Percentiles rank a stretch among this genome's conserved stretches.
These are phyloP conservation scores for Galbula dea DNA, from an alignment of 2,113 vertebrate species.

Conservation along the genomic window DNA sequence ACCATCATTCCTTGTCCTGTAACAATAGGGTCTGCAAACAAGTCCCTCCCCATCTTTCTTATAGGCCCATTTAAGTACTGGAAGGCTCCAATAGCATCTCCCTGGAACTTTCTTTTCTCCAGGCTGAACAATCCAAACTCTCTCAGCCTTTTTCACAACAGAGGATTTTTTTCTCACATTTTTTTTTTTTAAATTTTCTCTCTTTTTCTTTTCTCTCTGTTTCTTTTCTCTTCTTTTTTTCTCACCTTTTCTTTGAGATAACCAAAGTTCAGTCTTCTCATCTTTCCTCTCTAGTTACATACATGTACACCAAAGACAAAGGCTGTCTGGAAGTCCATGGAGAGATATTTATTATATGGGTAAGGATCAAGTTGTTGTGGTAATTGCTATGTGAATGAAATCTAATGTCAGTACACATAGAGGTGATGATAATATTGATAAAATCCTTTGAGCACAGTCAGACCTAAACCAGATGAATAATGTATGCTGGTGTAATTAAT, in stretches of 20 bases:
- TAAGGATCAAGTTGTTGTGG: not conserved
- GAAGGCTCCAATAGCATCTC: no score
- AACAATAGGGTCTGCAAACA: no score
- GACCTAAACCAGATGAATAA: not conserved
- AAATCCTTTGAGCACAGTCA: not conserved
- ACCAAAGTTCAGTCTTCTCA: not conserved
- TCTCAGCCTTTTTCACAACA: no score
- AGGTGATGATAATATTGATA: not conserved
- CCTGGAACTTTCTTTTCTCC: no score
- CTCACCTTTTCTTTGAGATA: not conserved
- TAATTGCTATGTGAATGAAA: not conserved
- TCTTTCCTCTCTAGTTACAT: not conserved
- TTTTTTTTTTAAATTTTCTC: no score
- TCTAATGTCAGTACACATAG: not conserved
- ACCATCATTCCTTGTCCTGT: no score
- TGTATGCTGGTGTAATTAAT: not conserved
- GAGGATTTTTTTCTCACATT: no score
- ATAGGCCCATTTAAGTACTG: no score
- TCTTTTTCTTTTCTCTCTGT: no score
- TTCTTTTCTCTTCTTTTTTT: no score
- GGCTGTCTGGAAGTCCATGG: not conserved
- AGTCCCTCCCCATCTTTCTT: no score
- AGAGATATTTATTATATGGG: not conserved
- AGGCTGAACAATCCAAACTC: no score
- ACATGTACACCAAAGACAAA: not conserved